Base-by-base conservation (phyloP, 1,140 invertebrate species). In the Pachypsylla venusta region DNA sequence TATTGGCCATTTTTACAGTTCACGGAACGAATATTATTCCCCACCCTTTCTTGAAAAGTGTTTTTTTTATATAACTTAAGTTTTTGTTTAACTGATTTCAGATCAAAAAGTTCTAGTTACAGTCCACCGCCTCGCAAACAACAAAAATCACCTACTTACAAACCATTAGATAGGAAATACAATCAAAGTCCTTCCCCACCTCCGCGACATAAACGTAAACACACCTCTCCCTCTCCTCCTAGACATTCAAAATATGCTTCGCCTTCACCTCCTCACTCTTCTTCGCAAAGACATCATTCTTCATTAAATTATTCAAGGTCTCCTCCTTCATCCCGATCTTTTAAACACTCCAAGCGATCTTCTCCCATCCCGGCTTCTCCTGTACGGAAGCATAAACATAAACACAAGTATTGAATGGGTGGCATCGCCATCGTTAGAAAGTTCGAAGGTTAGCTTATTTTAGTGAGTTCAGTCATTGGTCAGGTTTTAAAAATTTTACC, bases 301-400 rank as follows among this genome's bases (percentile, higher is more conserved):
- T 57, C 20, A 28, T 42, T n/a, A 39, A 63, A 35, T 39, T 39
- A 35, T 53, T 53, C 35, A 56, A 39, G 19, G 28, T 53, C 20
- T 60, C 48, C 26, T 55, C 54, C 25, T 56, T 53, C 16, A 56
- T 57, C 30, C 53, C 16, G n/a, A n/a, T n/a, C n/a, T n/a, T n/a
- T n/a, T n/a, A n/a, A n/a, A n/a, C n/a, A n/a, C n/a, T n/a, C n/a
- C 7, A 35, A 39, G 27, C 48, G 22, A 14, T 40, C 56, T 14
- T 53, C 40, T 13, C 39, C 57, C 4, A 39, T 25, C 5, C 63
- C 68, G 1, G 71, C 71, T 24, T 71, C 74, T 13, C 68, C 72
- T 12, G 64, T 70, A 10, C 68, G 74, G 13, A 75, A 75, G 66
- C 74, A 77, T 60, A 71, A 75, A 64, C 75, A 77, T 61, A 76